A percentile compares a stretch with the other conserved stretches of the same genome.
Evolutionary conservation across 2,113 vertebrate species (phyloP).

Genomic region (Sceloporus undulatus): DNA sequence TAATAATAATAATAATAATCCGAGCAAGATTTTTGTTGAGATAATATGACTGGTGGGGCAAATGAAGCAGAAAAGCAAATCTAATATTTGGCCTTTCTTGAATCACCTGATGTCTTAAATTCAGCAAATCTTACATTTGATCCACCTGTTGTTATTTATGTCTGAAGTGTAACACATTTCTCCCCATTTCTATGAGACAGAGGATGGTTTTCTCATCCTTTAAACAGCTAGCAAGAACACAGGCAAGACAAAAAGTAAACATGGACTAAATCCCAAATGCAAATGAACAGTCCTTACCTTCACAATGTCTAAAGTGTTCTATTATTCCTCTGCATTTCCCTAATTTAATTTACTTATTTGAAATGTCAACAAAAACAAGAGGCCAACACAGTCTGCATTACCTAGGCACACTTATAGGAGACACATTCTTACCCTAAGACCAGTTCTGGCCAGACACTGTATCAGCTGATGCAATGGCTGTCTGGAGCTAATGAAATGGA

Average conservation of each 20-base stretch:
- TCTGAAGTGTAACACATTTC: neutral
- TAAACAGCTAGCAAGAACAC: neutral
- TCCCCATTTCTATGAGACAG: neutral
- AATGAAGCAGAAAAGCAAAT: neutral
- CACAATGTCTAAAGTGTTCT: neutral
- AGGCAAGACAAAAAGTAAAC: neutral
- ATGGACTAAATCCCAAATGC: neutral
- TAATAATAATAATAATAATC: no score
- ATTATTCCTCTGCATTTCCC: neutral
- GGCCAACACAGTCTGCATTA: constrained; percentile 2
- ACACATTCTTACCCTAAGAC: constrained; percentile 35
- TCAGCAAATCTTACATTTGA: neutral
- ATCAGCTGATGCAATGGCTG: constrained; percentile 60
- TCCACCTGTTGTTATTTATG: neutral
- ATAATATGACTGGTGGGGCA: neutral
- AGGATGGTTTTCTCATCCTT: neutral
- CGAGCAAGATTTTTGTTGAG: no score
- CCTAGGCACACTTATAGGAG: constrained; percentile 44
- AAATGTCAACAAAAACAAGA: neutral
- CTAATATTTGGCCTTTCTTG: neutral
- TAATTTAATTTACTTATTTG: neutral
- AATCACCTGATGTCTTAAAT: neutral
- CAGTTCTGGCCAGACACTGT: constrained; percentile 43
- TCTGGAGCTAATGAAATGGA: constrained; percentile 65
- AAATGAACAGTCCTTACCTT: neutral